Percentiles rank a stretch among this genome's conserved stretches.
Evolutionary conservation across 2,888 invertebrate species (phyloP).

Genomic region (Meliscaeva auricollis): DNA sequence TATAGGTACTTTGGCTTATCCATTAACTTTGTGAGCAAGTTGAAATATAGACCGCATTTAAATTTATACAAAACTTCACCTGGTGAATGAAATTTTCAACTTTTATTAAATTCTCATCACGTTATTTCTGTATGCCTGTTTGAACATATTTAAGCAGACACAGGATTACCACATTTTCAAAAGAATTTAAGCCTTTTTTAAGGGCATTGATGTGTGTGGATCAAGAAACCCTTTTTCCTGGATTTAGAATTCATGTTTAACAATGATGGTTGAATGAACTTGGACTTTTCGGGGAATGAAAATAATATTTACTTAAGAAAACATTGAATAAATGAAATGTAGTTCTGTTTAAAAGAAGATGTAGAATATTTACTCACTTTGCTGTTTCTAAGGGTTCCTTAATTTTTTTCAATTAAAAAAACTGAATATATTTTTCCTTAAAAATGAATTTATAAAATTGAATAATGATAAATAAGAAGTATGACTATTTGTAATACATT

Average conservation of each 20-base stretch:
- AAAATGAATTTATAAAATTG: no score
- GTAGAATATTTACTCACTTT: no score
- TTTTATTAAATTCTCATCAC: constrained; percentile 15
- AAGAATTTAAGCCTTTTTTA: constrained; percentile 19
- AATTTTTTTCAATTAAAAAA: no score
- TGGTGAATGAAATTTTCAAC: background rate
- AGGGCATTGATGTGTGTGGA: constrained; percentile 16
- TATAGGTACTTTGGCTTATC: no score
- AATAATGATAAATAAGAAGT: no score
- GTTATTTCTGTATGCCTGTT: background rate
- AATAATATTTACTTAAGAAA: background rate
- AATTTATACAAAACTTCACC: background rate
- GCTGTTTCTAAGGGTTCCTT: no score
- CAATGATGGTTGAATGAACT: constrained; percentile 10
- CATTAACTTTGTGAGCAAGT: no score
- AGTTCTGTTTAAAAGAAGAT: no score
- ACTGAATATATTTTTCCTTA: no score
- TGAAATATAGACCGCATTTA: background rate
- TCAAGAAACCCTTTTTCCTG: constrained; percentile 10
- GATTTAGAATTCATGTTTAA: constrained; percentile 24
- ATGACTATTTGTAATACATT: no score
- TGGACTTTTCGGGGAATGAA: background rate
- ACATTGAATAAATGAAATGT: no score
- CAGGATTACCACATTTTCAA: constrained; percentile 8
- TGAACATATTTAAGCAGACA: constrained; percentile 1